Evolutionary conservation across 2,888 invertebrate genomes (phyloP), one percentile per base, ranked within the genome.

Genomic region (Hedychridium roseum): DNA sequence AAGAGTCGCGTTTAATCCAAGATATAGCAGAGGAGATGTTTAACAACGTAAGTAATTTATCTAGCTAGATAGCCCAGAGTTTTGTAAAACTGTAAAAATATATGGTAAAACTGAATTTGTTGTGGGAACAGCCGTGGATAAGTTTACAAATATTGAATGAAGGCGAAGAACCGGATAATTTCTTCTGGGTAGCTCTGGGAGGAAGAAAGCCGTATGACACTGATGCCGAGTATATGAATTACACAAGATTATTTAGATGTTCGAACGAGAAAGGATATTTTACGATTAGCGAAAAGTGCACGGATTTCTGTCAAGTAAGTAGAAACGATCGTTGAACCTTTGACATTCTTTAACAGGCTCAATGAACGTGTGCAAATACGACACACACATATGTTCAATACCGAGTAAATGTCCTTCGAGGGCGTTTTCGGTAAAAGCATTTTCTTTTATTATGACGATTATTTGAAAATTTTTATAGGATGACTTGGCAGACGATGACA

Each of bases 191-290:
- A 31, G 96, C 90, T n/a, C 82, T 97, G 20, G 93, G 94, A 43
- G 97, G 96, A 0, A 89, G 88, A 68, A 95, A 94, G 78, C 87
- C 89, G 0, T 94, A 96, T 77, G 97, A 97, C 47, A 85, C 84
- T 3, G 89, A 92, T 72, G 94, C 95, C 0, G 90, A 90, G 30
- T 99, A 91, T 76, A 96, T 99, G 89, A 86, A 92, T 71, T 92
- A 87, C 80, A 94, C 96, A 1, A 84, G 99, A 37, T 83, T 99
- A 27, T 99, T 99, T 82, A 87, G 99, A 43, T 99, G 99, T 80
- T 99, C 98, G 34, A 99, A 99, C 79, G 99, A 99, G 76, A 97
- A 97, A 77, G 99, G 99, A 3, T 99, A 97, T 81, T 99, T 99
- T 80, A 92, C 94, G 1, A 97, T 99, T 28, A 97, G 97, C 0